Evolutionary conservation across 2,888 invertebrate genomes (phyloP), one percentile per base, ranked within the genome.

Genomic region (Neuroscelio doddi): DNA sequence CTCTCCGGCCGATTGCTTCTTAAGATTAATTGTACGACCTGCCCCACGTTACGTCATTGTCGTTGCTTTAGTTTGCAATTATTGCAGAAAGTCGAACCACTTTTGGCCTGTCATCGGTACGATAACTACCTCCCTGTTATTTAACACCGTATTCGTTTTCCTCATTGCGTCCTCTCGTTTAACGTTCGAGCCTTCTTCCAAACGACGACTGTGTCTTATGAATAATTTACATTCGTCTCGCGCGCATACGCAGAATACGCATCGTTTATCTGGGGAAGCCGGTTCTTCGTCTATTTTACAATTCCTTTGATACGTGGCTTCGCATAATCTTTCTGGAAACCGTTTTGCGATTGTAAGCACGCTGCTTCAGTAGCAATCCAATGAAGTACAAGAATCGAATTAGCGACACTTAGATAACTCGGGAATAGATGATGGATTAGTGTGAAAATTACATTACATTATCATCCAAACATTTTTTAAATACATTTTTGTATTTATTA

Each of bases 1-100:
- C 64, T 65, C 59, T 65, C 32, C 32, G 21, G 49, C 42, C 56
- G 46, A 62, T 53, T 55, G 62, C 53, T 58, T 46, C 55, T 57
- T 30, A 45, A 53, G 58, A 62, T 58, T 66, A 58, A 67, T 63
- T 63, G 46, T 47, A 15, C 47, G 29, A 34, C 39, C 26, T 47
- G 38, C 32, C 36, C 50, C 30, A 26, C 29, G 44, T 53, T 21
- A 27, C 27, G 32, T 29, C 42, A 34, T 34, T 45, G 59, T 49
- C 39, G 29, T 59, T 64, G 46, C 45, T 29, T 14, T 15, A 1
- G 36, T 32, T 57, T 57, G 9, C 32, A 26, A 4, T 26, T 26
- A 7, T 26, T 26, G n/a, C 3, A 32, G 8, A 32, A 9, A 32
- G 10, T 32, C n/a, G 32, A 9, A 32, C 32, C n/a, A 32, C 10